Percentiles rank a stretch among this genome's conserved stretches.
These are phyloP conservation scores for Trogon surrucura DNA, from an alignment of 2,113 vertebrate species.

Conservation along the genomic window DNA sequence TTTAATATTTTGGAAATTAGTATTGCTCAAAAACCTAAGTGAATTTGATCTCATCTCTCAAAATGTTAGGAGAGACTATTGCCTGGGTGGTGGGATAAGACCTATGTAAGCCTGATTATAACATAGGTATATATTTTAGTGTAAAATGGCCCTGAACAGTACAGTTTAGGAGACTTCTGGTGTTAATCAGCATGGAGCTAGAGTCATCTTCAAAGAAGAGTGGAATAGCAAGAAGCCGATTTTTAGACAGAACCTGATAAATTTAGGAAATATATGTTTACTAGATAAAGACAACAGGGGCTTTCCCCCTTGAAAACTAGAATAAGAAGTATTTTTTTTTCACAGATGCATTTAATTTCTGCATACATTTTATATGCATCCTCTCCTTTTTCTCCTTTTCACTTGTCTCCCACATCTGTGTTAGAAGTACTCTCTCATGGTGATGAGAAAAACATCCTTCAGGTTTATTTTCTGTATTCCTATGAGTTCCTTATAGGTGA, in stretches of 20 bases:
- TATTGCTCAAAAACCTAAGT: not conserved
- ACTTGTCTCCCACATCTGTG: not conserved
- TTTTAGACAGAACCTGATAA: not conserved
- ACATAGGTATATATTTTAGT: not conserved
- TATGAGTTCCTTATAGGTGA: not conserved
- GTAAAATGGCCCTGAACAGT: not conserved
- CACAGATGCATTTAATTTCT: not conserved
- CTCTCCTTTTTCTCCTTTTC: not conserved
- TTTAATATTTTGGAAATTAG: not conserved
- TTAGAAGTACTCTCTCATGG: not conserved
- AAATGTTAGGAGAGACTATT: not conserved
- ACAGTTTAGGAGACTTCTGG: not conserved
- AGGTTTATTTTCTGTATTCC: not conserved
- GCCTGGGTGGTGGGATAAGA: not conserved
- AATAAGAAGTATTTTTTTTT: not conserved
- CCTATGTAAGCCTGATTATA: not conserved
- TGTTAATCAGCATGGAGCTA: not conserved
- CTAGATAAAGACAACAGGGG: not conserved
- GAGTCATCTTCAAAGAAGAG: not conserved
- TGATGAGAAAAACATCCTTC: not conserved
- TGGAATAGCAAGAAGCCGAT: not conserved
- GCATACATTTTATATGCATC: rapidly evolving
- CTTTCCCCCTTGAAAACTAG: not conserved
- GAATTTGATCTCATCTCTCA: not conserved
- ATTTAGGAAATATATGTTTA: not conserved